A percentile compares a stretch with the other conserved stretches of the same genome.
phyloP scores from a whole-genome alignment of 2,888 invertebrate species.

The Drosophila nr. perissopoda region DNA sequence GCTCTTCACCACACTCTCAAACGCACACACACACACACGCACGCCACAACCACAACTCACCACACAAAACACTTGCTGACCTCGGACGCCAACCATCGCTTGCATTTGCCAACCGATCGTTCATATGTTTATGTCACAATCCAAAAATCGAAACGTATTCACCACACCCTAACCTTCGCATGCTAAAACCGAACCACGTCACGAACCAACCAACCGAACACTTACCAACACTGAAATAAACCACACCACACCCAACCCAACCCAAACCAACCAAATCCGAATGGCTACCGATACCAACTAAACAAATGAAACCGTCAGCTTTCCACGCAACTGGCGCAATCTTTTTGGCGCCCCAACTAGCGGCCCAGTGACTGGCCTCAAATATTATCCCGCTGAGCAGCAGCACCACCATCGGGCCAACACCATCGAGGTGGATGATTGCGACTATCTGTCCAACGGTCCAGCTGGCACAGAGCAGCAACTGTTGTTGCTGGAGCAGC shows the following conservation, averaged over 20 bases:
- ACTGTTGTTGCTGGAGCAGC: constrained; percentile 79
- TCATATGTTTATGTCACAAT: constrained; percentile 50
- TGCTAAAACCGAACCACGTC: constrained; percentile 23
- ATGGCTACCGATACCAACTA: constrained; percentile 27
- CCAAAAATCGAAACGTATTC: constrained; percentile 20
- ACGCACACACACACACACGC: constrained; percentile 35
- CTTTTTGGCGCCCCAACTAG: constrained; percentile 72
- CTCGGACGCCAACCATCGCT: constrained; percentile 70
- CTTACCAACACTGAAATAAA: constrained; percentile 12
- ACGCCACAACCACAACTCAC: constrained; percentile 42
- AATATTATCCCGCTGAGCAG: constrained; percentile 69
- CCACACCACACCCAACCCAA: constrained; percentile 1
- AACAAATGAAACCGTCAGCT: constrained; percentile 73
- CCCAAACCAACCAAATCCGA: constrained; percentile 1
- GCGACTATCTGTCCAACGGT: constrained; percentile 76
- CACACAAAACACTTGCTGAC: constrained; percentile 55
- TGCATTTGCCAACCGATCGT: constrained; percentile 61
- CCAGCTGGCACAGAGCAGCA: constrained; percentile 66
- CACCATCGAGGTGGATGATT: constrained; percentile 84
- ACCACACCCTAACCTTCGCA: constrained; percentile 17
- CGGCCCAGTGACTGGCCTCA: constrained; percentile 65
- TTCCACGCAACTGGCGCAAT: constrained; percentile 84
- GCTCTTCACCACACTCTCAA: constrained; percentile 58
- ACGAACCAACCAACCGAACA: constrained; percentile 11
- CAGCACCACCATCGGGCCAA: constrained; percentile 80